Evolutionary conservation across 2,797 vertebrate species (phyloP).

Genomic region (Hydrolagus colliei): DNA sequence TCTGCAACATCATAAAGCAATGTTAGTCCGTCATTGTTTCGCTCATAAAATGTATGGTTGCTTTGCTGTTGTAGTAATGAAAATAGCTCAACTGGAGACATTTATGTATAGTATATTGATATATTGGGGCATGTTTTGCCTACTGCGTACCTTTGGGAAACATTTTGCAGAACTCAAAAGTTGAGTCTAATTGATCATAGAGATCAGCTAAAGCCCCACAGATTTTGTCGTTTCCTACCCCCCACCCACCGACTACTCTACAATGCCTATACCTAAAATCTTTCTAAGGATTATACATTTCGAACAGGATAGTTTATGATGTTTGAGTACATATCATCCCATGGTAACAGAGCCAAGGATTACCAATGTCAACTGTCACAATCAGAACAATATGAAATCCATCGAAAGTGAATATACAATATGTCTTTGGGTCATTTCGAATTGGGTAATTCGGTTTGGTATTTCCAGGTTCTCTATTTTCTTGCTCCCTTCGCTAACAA

Average conservation of each 20-base stretch:
- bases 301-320: background rate
- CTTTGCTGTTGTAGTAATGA: background rate
- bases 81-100: background rate
- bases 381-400: background rate
- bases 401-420: background rate
- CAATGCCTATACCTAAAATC: background rate
- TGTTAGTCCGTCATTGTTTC: background rate
- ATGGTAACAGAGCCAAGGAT: background rate
- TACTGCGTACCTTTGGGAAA: background rate
- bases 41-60: background rate
- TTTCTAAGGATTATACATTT: background rate
- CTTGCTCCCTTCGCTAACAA: no score
- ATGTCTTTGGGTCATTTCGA: background rate
- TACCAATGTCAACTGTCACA: background rate
- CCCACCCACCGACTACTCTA: background rate
- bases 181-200: background rate
- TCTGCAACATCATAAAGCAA: background rate
- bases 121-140: background rate
- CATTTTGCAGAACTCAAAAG: background rate
- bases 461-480: background rate
- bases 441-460: background rate
- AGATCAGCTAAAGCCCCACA: background rate
- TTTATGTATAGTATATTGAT: no score
- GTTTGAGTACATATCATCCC: background rate
- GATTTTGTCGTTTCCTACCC: background rate